Evolutionary conservation across 2,888 invertebrate genomes (phyloP), one percentile per base, ranked within the genome.

Genomic region (Drosophila percnosoma): DNA sequence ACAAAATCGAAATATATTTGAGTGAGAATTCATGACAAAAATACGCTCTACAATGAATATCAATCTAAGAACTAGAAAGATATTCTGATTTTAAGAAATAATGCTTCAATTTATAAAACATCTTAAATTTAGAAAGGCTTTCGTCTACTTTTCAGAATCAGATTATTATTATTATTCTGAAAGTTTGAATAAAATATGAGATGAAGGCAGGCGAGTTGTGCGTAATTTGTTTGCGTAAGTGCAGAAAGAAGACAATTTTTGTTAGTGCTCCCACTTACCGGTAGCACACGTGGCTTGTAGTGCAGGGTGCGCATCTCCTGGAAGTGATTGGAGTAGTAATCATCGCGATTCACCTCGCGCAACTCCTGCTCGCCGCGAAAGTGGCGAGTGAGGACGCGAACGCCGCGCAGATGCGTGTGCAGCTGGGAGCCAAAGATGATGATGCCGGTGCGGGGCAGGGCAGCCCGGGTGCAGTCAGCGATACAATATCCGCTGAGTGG

Each of bases 261-360:
- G 34, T 34, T 13, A 34, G 34, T 34, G 34, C 34, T 13, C 2
- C 13, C 42, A 31, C 94, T 94, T 94, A 98, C 98, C 83, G 98
- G 98, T 74, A 98, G 91, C 24, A 99, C 94, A 64, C 94, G 95
- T 0, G 98, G 96, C n/a, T 96, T 96, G 67, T 95, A 94, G 82
- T 97, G 96, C 60, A 99, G 94, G 60, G 96, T 94, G 72, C 99
- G 94, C 87, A 99, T 99, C 94, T 99, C 99, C 93, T 99, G 99
- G 93, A 98, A 99, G 94, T 99, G 99, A 1, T 99, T 97, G 65
- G 98, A 98, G 93, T 98, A 99, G 93, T 99, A 99, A 92, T 97
- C 95, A 93, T 99, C 99, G 73, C 96, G 94, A 93, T 99, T 99
- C 21, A 99, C 93, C 80, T 96, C 94, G 0, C 96, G 95, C 53